These are phyloP conservation scores for Lysiphlebus fabarum DNA, from an alignment of 1,140 invertebrate species.

Conservation along the genomic window DNA sequence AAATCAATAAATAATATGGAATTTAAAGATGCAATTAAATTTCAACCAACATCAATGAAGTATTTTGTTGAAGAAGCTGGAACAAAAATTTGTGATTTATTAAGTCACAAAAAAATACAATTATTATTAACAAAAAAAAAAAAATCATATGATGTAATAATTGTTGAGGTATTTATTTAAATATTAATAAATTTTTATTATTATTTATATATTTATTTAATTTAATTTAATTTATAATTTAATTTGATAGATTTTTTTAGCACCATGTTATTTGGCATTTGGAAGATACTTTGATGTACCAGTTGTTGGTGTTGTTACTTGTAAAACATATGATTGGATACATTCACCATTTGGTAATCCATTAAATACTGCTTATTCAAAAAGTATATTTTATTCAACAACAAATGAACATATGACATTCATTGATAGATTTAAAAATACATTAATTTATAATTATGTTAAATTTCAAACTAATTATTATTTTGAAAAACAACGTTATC, in stretches of 20 bases:
- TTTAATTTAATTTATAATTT: background rate
- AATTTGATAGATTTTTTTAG: conserved; percentile 34
- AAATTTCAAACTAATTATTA: conserved; percentile 28
- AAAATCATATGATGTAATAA: conserved; percentile 29
- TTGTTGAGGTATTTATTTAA: conserved; percentile 28
- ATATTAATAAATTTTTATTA: background rate
- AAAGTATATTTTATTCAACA: conserved; percentile 48
- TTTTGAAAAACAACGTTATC: conserved; percentile 21
- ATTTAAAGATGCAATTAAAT: background rate
- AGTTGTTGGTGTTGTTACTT: conserved; percentile 58
- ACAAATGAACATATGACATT: conserved; percentile 61
- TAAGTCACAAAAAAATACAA: conserved; percentile 25
- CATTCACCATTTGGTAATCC: conserved; percentile 60
- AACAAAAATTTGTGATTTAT: conserved; percentile 11
- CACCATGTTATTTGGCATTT: conserved; percentile 56
- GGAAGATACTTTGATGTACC: conserved; percentile 59
- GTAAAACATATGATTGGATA: conserved; percentile 58
- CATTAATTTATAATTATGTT: background rate
- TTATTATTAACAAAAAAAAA: conserved; percentile 26
- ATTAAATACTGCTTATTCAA: conserved; percentile 55
- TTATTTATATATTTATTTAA: background rate
- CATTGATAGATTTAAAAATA: conserved; percentile 54
- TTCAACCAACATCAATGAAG: background rate
- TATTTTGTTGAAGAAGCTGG: background rate
- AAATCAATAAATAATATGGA: conserved; percentile 13